Evolutionary conservation across 2,888 invertebrate genomes (phyloP).

Genomic region (Perizoma affinitatum): DNA sequence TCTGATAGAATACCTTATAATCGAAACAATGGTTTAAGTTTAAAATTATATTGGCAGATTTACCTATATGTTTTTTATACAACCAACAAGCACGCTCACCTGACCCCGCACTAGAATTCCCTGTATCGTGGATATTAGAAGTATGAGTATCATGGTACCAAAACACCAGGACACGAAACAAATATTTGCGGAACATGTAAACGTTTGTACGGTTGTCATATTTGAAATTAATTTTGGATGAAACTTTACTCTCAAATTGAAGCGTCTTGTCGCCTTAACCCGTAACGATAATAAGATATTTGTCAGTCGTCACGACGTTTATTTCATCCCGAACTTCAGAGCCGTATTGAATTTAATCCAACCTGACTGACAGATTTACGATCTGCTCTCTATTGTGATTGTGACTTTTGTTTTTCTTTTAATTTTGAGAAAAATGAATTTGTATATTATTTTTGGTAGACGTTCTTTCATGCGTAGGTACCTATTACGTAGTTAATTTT

Average conservation of each 20-base stretch:
- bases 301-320: conserved; percentile 62
- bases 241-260: conserved; percentile 29
- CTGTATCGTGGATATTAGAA: no score
- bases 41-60: no score
- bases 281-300: conserved; percentile 57
- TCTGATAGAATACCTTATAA: no score
- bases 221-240: neutral
- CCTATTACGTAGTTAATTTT: no score
- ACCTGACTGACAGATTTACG: conserved; percentile 68
- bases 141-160: no score
- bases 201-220: no score
- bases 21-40: no score
- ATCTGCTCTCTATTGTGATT: conserved; percentile 63
- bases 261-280: conserved; percentile 47
- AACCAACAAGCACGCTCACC: no score
- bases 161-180: no score
- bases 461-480: neutral
- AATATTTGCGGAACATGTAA: no score
- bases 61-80: no score
- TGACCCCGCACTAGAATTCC: no score
- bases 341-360: conserved; percentile 64
- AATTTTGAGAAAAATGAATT: conserved; percentile 43
- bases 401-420: conserved; percentile 53
- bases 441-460: conserved; percentile 16
- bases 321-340: conserved; percentile 54